Base-by-base conservation (phyloP, 2,888 invertebrate genomes). In the Stratiomys singularior region DNA sequence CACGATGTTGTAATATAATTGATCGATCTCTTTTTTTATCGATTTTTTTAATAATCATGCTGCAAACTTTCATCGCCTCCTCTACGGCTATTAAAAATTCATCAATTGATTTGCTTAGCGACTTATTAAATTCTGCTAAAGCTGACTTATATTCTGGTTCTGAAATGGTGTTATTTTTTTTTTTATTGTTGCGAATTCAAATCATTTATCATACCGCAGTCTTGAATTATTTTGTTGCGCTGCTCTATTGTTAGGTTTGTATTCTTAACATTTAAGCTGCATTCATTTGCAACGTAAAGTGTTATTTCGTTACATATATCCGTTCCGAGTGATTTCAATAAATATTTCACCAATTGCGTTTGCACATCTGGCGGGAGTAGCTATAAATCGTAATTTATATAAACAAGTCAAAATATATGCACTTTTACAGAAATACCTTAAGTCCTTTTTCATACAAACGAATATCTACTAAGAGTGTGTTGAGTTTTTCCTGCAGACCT, bases 11-110 rank as follows among this genome's bases (percentile, higher is more conserved):
- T 78, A 93, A 89, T 80, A 96, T 90, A 28, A 95, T 86, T 52
- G 92, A 89, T 80, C 95, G 90, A 85, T 94, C 93, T 84, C 95
- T 95, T 85, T 96, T 97, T 86, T 96, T 97, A 85, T 98, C 97
- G 80, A 93, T 90, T 86, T 97, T 97, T 83, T 93, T 95, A 80
- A 96, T 87, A 81, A 94, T 93, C 91, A 96, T 92, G 79, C 93
- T 92, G 84, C 93, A 93, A 71, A 90, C 88, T 21, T 90, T 88
- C 81, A 97, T 88, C 66, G 93, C 92, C 0, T 89, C 86, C 82
- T 97, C 96, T 56, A 93, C 88, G n/a, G 91, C 89, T 81, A 89
- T 89, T 82, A 94, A 90, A 85, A 97, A 97, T 3, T 94, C 92
- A 77, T 97, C 97, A 77, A 96, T 88, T 78, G 89, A 92, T 84